These are phyloP conservation scores for Hylia prasina DNA, from an alignment of 2,113 vertebrate species.

Conservation along the genomic window DNA sequence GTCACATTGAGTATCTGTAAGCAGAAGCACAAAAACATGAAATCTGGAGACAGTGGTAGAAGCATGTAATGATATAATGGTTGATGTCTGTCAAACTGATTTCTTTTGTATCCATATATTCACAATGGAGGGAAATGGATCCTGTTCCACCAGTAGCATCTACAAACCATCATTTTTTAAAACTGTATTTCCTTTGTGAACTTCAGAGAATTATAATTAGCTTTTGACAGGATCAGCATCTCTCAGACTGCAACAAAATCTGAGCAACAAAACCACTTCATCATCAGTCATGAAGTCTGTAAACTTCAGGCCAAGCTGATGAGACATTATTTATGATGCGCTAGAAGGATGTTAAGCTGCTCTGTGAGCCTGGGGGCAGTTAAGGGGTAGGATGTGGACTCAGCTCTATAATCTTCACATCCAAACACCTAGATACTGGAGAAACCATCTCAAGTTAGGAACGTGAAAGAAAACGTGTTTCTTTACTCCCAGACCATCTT, in stretches of 20 bases:
- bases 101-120: not conserved
- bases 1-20: not conserved
- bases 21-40: not conserved
- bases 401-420: not conserved
- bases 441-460: not conserved
- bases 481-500: not conserved
- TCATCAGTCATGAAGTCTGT: not conserved
- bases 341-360: not conserved
- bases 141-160: not conserved
- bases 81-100: not conserved
- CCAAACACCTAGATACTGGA: not conserved
- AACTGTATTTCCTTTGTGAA: not conserved
- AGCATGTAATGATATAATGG: not conserved
- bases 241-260: not conserved
- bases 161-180: not conserved
- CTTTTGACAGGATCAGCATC: not conserved
- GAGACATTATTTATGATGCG: not conserved
- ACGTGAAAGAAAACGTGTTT: not conserved
- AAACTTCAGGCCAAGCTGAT: not conserved
- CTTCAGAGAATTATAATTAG: not conserved
- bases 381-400: not conserved
- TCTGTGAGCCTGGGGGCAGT: not conserved
- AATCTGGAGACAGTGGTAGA: not conserved
- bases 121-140: not conserved
- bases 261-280: not conserved